A percentile compares a stretch with the other conserved stretches of the same genome.
phyloP scores from a whole-genome alignment of 1,140 invertebrate genomes.

The Liolophura sinensis region DNA sequence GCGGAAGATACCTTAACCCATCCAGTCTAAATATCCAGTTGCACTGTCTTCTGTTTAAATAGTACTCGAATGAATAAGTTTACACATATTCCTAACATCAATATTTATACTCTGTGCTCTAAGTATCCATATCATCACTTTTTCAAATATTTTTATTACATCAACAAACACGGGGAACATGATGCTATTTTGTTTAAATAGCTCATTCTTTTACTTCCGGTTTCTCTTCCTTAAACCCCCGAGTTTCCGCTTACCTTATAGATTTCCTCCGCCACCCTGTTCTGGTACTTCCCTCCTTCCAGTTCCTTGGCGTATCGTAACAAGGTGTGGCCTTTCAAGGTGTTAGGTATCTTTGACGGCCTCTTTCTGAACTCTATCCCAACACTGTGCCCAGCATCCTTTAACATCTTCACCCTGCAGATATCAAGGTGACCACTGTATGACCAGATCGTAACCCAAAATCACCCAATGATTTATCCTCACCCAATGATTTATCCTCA shows the following conservation, averaged over 20 bases:
- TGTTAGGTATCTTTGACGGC: conserved; percentile 33
- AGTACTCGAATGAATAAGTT: background rate
- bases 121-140: background rate
- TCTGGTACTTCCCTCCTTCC: conserved; percentile 34
- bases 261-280: conserved; percentile 40
- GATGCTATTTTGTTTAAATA: too few relatives aligned
- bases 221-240: background rate
- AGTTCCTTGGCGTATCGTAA: conserved; percentile 36
- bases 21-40: background rate
- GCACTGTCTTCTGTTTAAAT: background rate
- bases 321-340: conserved; percentile 34
- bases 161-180: too few relatives aligned
- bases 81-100: background rate
- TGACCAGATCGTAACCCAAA: background rate
- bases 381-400: conserved; percentile 24
- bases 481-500: background rate
- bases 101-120: too few relatives aligned
- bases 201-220: background rate
- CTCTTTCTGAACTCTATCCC: conserved; percentile 38
- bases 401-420: background rate
- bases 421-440: background rate
- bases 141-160: background rate
- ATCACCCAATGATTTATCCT: too few relatives aligned
- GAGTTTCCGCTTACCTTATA: conserved; percentile 33
- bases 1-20: background rate